A percentile compares a stretch with the other conserved stretches of the same genome.
These are phyloP conservation scores for Pollenia angustigena DNA, from an alignment of 2,888 invertebrate genomes.

Conservation along the genomic window DNA sequence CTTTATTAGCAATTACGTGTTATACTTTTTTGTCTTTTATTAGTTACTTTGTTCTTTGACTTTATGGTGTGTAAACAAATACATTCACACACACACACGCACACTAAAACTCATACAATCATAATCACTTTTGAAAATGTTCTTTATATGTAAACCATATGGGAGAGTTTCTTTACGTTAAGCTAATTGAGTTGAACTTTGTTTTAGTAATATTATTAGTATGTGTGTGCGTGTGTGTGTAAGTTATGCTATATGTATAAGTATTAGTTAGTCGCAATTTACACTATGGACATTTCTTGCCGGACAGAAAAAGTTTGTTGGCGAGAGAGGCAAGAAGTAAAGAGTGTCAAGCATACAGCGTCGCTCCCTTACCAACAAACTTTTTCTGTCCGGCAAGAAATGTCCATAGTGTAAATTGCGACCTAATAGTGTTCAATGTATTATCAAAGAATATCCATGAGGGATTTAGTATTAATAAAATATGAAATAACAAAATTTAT, in stretches of 20 bases:
- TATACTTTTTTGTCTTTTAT: constrained; percentile 15
- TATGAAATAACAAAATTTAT: constrained; percentile 33
- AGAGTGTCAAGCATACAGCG: too few species aligned
- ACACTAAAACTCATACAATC: constrained; percentile 5
- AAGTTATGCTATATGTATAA: background rate
- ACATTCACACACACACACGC: background rate
- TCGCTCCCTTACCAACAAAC: too few species aligned
- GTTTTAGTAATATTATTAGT: background rate
- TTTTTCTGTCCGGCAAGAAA: too few species aligned
- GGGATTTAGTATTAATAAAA: constrained; percentile 59
- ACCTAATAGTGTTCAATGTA: constrained; percentile 54
- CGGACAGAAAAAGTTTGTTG: too few species aligned
- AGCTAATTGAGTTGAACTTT: constrained; percentile 36
- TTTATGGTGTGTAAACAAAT: constrained; percentile 35
- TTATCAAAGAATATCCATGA: constrained; percentile 47
- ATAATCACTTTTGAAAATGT: constrained; percentile 50
- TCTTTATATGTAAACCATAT: constrained; percentile 44
- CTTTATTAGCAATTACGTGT: constrained; percentile 66
- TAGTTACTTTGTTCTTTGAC: constrained; percentile 24
- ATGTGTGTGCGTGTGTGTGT: background rate
- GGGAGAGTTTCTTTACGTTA: constrained; percentile 48
- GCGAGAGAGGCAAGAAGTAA: too few species aligned
- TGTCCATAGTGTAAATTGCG: too few species aligned
- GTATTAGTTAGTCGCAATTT: too few species aligned
- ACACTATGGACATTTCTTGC: too few species aligned